Evolutionary conservation across 2,113 vertebrate genomes (phyloP).

Genomic region (Notarius quadriscutis): DNA sequence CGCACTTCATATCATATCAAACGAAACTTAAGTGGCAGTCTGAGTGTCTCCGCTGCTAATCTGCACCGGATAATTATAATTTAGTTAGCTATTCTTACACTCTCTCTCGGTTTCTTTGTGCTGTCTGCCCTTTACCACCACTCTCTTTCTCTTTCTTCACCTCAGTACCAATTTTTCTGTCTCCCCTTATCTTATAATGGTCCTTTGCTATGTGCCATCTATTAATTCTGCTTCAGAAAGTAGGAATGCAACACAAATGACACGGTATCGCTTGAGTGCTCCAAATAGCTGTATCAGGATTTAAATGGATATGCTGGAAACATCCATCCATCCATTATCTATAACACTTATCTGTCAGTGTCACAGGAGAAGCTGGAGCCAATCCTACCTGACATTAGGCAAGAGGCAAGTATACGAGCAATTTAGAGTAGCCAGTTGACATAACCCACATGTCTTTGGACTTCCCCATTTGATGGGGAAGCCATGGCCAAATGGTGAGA

Average conservation of each 20-base stretch:
- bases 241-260: neutral
- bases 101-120: slow-evolving; percentile 33
- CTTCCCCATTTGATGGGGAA: no score
- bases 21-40: slow-evolving; percentile 62
- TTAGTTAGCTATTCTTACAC: slow-evolving; percentile 40
- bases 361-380: no score
- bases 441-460: no score
- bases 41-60: slow-evolving; percentile 46
- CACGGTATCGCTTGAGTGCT: neutral
- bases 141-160: neutral
- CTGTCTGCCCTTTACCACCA: neutral
- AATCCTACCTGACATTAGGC: no score
- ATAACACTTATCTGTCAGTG: no score
- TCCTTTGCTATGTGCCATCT: neutral
- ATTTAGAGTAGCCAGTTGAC: no score
- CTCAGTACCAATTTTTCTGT: slow-evolving; percentile 13
- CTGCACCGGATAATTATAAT: slow-evolving; percentile 42
- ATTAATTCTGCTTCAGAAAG: neutral
- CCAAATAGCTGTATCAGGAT: neutral
- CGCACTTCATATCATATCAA: slow-evolving; percentile 69
- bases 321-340: no score
- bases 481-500: no score
- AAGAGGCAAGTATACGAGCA: no score
- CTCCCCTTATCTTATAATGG: neutral
- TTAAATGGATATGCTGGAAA: neutral